A percentile compares a stretch with the other conserved stretches of the same genome.
Evolutionary conservation across 2,797 vertebrate genomes (phyloP).

Genomic region (Poecile montanus): DNA sequence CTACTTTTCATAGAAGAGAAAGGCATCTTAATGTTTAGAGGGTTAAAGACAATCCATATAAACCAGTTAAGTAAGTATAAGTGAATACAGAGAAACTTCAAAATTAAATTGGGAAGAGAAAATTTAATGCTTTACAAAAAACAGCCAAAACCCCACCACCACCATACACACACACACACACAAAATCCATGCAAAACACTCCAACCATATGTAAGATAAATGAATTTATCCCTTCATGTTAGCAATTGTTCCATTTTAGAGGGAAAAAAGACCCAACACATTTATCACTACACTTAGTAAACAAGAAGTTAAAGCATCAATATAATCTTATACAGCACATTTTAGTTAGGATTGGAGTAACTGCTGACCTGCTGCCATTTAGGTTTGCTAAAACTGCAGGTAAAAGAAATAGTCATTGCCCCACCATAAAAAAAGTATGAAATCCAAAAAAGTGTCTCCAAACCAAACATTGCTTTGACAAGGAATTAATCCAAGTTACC

Average conservation of each 20-base stretch:
- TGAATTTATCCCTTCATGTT: background rate
- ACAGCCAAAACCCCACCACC: background rate
- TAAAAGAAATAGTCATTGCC: no score
- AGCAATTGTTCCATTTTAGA: background rate
- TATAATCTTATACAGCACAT: background rate
- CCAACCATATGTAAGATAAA: background rate
- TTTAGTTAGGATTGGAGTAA: background rate
- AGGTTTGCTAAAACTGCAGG: background rate
- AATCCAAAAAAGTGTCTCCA: background rate
- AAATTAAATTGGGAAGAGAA: background rate
- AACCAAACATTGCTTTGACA: background rate
- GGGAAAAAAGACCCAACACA: rapidly evolving
- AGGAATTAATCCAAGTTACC: background rate
- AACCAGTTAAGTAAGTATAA: background rate
- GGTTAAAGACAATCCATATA: background rate
- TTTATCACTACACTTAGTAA: background rate
- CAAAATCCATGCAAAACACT: background rate
- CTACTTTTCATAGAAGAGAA: background rate
- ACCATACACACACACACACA: background rate
- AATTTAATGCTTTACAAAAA: background rate
- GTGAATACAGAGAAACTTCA: background rate
- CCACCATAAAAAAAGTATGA: background rate
- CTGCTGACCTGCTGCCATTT: background rate
- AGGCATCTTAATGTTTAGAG: background rate
- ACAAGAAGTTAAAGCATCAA: background rate